Percentiles rank a stretch among this genome's conserved stretches.
These are phyloP conservation scores for Pipistrellus kuhlii DNA, from an alignment of 2,797 vertebrate species.

Conservation along the genomic window DNA sequence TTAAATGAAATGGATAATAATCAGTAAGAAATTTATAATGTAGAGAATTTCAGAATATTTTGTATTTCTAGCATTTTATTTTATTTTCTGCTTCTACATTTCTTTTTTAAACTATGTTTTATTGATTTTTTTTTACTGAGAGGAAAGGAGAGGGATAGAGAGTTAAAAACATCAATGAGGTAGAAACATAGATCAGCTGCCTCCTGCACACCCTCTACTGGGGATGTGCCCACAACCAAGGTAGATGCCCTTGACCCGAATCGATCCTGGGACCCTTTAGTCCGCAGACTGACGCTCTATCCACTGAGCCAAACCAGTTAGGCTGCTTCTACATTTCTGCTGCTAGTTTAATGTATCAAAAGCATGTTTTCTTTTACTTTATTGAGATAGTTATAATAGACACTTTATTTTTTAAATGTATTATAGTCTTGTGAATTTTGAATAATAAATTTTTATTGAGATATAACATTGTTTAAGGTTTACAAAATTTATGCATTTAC, in stretches of 20 bases:
- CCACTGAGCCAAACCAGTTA: too few relatives aligned
- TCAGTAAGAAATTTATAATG: neutral
- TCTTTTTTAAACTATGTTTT: too few relatives aligned
- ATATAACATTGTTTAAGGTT: neutral
- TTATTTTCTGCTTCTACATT: neutral
- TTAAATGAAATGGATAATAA: neutral
- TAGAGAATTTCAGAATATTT: slow-evolving; percentile 27
- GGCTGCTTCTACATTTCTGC: neutral
- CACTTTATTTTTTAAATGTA: neutral
- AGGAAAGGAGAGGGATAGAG: too few relatives aligned
- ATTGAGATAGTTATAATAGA: slow-evolving; percentile 25
- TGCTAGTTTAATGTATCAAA: neutral
- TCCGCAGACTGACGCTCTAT: too few relatives aligned
- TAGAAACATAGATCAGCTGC: too few relatives aligned
- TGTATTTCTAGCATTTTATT: slow-evolving; percentile 26
- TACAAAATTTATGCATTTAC: neutral
- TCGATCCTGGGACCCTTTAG: too few relatives aligned
- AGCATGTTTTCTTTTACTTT: slow-evolving; percentile 33
- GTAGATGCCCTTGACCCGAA: too few relatives aligned
- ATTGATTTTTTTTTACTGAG: too few relatives aligned
- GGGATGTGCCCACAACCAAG: too few relatives aligned
- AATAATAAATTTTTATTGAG: neutral
- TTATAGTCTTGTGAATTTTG: neutral
- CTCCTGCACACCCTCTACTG: too few relatives aligned
- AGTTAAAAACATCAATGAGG: too few relatives aligned